A percentile compares a stretch with the other conserved stretches of the same genome.
These are phyloP conservation scores for Plagiodera versicolora DNA, from an alignment of 2,888 invertebrate species.

Conservation along the genomic window DNA sequence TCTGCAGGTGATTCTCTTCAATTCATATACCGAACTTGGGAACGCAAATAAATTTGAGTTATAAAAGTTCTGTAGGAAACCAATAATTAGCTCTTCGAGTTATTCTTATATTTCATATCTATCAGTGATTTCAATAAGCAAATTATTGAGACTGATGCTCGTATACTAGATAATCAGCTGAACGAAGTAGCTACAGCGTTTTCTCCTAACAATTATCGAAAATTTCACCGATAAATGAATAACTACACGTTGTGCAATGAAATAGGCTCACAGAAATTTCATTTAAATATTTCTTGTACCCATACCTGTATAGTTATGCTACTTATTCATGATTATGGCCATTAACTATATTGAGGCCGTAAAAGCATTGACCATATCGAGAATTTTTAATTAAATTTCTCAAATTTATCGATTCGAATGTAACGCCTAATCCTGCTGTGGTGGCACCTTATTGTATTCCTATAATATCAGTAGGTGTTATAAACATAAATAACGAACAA, in stretches of 20 bases:
- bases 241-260: not conserved
- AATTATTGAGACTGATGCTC: no score
- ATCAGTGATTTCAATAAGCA: no score
- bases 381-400: conserved; percentile 12
- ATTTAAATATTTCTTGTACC: not conserved
- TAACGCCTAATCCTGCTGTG: conserved; percentile 6
- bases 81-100: no score
- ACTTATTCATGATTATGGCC: not conserved
- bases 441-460: conserved; percentile 10
- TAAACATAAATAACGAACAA: conserved; percentile 9
- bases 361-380: conserved; percentile 9
- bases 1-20: no score
- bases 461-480: conserved; percentile 12
- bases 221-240: not conserved
- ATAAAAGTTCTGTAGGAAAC: no score
- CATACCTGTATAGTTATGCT: not conserved
- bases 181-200: no score
- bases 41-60: no score
- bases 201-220: not conserved
- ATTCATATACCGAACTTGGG: no score
- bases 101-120: no score
- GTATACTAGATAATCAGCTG: no score
- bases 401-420: conserved; percentile 9
- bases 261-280: not conserved
- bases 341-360: not conserved